Percentiles rank a stretch among this genome's conserved stretches.
Evolutionary conservation across 2,113 vertebrate genomes (phyloP).

Genomic region (Colaptes auratus): DNA sequence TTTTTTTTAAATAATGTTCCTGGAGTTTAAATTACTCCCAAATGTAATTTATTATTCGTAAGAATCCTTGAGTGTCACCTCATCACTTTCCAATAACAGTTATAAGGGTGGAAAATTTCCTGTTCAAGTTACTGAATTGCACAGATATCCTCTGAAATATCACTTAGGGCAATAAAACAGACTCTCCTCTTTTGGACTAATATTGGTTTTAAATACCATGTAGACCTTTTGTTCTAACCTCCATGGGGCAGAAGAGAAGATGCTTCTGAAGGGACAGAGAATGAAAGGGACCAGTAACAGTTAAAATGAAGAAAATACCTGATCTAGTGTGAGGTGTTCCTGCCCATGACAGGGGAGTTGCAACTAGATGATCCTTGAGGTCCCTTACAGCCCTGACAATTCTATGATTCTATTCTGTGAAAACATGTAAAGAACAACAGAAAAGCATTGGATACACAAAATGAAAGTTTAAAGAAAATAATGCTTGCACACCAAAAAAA

Average conservation of each 20-base stretch:
- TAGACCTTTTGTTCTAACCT: background rate
- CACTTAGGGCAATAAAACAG: background rate
- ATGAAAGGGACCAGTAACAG: background rate
- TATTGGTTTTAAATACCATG: background rate
- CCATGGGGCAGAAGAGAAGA: background rate
- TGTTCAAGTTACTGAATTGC: background rate
- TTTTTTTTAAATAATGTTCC: background rate
- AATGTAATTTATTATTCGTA: background rate
- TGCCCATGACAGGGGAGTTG: too few species aligned
- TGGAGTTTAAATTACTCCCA: background rate
- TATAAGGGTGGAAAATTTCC: background rate
- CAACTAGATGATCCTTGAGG: too few species aligned
- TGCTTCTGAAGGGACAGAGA: background rate
- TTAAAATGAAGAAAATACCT: background rate
- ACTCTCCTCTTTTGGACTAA: background rate
- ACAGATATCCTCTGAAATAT: background rate
- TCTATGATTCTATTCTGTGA: too few species aligned
- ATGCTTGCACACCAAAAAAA: background rate
- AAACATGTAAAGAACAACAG: background rate
- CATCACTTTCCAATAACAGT: background rate
- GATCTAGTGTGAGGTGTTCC: too few species aligned
- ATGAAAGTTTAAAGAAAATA: background rate
- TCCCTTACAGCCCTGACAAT: too few species aligned
- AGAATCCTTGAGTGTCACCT: background rate
- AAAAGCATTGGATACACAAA: background rate